These are phyloP conservation scores for Cyphomyrmex costatus DNA, from an alignment of 1,140 invertebrate species.

Conservation along the genomic window DNA sequence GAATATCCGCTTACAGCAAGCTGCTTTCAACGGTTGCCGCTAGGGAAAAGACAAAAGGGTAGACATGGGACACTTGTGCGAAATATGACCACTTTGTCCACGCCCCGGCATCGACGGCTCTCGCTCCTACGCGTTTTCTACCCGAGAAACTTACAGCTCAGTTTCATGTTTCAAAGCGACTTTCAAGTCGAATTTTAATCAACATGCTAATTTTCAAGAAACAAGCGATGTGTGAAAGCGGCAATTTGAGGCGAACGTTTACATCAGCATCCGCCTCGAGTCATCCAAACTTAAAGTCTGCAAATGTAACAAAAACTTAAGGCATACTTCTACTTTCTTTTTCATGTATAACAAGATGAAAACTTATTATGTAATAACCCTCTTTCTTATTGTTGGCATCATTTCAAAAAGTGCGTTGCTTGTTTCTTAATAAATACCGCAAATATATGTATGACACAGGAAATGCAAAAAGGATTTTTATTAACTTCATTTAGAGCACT, in stretches of 20 bases:
- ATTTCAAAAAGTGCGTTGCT: not conserved
- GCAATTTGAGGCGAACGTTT: constrained; percentile 30
- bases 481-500: constrained; percentile 1
- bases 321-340: not conserved
- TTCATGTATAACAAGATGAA: constrained; percentile 28
- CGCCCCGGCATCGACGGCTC: constrained; percentile 46
- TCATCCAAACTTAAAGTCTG: not conserved
- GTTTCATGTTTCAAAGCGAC: constrained; percentile 59
- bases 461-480: not conserved
- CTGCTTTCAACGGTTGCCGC: constrained; percentile 70
- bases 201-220: constrained; percentile 55
- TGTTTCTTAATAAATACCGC: not conserved
- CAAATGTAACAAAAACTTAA: constrained; percentile 27
- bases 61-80: constrained; percentile 68
- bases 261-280: not conserved
- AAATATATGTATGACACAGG: not conserved
- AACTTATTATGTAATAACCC: not conserved
- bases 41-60: constrained; percentile 65
- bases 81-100: constrained; percentile 65
- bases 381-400: not conserved
- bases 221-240: constrained; percentile 40
- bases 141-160: constrained; percentile 45
- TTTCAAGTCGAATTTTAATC: constrained; percentile 60
- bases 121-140: constrained; percentile 43
- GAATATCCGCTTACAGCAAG: constrained; percentile 79